Base-by-base conservation (phyloP, 2,888 invertebrate species). In the Chrysolina oricalcia region DNA sequence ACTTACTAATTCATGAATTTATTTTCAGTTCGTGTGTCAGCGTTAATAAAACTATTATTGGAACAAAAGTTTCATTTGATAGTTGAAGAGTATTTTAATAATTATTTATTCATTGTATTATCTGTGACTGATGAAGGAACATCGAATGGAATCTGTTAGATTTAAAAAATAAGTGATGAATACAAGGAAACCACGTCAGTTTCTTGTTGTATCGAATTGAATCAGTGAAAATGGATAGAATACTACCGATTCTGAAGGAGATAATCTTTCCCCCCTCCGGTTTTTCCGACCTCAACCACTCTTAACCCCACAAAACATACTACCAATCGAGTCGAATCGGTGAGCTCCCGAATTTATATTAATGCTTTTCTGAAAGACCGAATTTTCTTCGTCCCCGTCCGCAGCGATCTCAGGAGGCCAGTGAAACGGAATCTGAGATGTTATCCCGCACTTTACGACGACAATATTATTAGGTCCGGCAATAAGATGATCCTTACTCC, bases 391-490 rank as follows among this genome's bases (percentile, higher is more conserved):
- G 67, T 50, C 48, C 50, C 50, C 50, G 10, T 27, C 65, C n/a
- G 13, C 21, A 53, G 21, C 19, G 21, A 59, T 27, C 59, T 59
- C 59, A 15, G 23, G 59, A 59, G 59, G 23, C 35, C 59, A 59
- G 59, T 35, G n/a, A 15, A 67, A 46, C 67, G 69, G 70, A 59
- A 78, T 76, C 71, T 63, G 40, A 80, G 79, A 79, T 77, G 78
- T 80, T 84, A 83, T 82, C 82, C 75, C 78, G 80, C 74, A 78
- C 65, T 82, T 82, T 82, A 83, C 75, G 81, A 80, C 75, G 74
- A 75, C 77, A 76, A 81, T 78, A 80, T 79, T 80, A 81, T 81
- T 81, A 82, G 81, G 78, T 80, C 59, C 73, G 79, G 78, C 81
- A 75, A 74, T 77, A 77, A 80, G 77, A 80, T 73, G 75, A 78